Conservation (phyloP, 2,797 vertebrate species). For the Artibeus jamaicensis region DNA sequence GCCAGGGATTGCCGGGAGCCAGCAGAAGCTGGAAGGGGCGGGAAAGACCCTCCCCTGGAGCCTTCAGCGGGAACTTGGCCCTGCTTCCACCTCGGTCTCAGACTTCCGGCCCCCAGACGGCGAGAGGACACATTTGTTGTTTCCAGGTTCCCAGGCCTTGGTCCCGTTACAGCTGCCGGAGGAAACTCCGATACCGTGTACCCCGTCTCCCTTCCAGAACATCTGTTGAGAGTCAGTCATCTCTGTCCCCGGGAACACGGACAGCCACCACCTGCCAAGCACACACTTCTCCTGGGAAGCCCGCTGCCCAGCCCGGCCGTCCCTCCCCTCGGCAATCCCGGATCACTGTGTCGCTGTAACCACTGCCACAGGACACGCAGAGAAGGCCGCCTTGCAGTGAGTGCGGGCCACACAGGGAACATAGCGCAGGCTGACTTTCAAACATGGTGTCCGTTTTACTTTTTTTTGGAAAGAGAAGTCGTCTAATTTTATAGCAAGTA, state of each 20-base stretch:
- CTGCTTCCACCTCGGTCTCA: not conserved
- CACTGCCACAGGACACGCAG: not conserved
- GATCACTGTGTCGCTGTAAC: not conserved
- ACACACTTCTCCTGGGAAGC: not conserved
- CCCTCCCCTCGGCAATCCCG: not conserved
- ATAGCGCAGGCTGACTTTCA: not conserved
- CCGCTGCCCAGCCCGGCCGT: too few relatives aligned
- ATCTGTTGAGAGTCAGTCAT: not conserved
- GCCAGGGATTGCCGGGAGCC: not conserved
- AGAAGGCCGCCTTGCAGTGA: not conserved
- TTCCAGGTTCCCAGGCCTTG: not conserved
- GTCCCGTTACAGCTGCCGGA: not conserved
- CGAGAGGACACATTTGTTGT: not conserved
- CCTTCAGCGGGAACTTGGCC: not conserved
- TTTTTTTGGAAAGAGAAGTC: conserved; percentile 19
- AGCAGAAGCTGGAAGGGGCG: not conserved
- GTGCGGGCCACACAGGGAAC: not conserved
- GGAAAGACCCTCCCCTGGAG: not conserved
- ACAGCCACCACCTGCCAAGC: not conserved
- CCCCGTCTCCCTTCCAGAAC: not conserved
- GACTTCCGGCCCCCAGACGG: not conserved
- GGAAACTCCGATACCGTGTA: not conserved
- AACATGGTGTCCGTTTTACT: not conserved
- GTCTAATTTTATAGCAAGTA: conserved; percentile 11
- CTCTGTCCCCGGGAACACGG: not conserved